Evolutionary conservation across 2,888 invertebrate species (phyloP), one percentile per base, ranked within the genome.

Genomic region (Leptura quadrifasciata): DNA sequence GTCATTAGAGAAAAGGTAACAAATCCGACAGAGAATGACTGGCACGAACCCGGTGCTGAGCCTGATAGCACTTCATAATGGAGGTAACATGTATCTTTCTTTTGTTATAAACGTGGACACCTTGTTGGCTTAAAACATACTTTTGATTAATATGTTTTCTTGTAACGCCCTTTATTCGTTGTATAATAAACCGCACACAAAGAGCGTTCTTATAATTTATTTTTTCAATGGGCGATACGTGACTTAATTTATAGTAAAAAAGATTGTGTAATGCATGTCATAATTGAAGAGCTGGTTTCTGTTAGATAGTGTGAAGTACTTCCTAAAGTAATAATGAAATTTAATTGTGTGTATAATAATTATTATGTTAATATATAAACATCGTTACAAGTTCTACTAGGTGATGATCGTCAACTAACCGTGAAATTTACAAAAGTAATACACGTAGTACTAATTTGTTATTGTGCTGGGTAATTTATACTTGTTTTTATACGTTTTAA

Each of bases 121-220:
- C 85, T 85, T 81, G 84, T 84, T 83, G 82, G 84, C 80, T 82
- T 76, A 74, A 77, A 82, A 80, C 80, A 82, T 76, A 78, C 80
- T 81, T 83, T 84, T 86, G 86, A 86, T 86, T 86, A 86, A 86
- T 86, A 85, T 82, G 85, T 86, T 85, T 85, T 85, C 83, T 76
- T 81, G 84, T 81, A 82, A 79, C 82, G 83, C 83, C 85, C 82
- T 83, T 83, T 78, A 79, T 80, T 77, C 76, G 76, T 77, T 80
- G 77, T 78, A 81, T 82, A 75, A 82, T 81, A 39, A 60, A 68
- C 68, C 54, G 52, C 52, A 68, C 54, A 52, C 68, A 68, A 68
- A 52, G 55, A 68, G 20, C 55, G 20, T 68, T 68, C 57, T 54
- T 15, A 54, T 68, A 65, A 47, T 39, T 52, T 27, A 12, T 31